Conservation (phyloP, 2,113 vertebrate genomes). For the Ictidomys tridecemlineatus region DNA sequence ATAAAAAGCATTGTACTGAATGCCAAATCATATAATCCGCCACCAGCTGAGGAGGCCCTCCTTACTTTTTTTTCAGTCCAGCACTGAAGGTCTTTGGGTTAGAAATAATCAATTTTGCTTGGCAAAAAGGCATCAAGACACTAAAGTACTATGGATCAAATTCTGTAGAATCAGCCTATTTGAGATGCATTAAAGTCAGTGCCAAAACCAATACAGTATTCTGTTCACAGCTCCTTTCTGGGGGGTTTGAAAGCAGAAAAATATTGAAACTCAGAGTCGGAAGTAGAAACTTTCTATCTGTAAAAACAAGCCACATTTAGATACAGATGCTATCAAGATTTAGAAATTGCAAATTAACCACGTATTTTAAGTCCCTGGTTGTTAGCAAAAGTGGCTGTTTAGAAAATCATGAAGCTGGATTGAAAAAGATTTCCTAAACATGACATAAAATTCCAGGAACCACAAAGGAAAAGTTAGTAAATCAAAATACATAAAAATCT, state of each 20-base stretch:
- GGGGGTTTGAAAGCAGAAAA: slow-evolving; percentile 61
- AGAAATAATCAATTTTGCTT: slow-evolving; percentile 75
- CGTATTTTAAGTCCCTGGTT: not conserved
- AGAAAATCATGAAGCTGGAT: slow-evolving; percentile 43
- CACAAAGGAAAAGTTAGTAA: slow-evolving; percentile 46
- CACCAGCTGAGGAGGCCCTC: not conserved
- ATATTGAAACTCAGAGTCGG: slow-evolving; percentile 48
- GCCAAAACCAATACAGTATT: slow-evolving; percentile 75
- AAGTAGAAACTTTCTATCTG: slow-evolving; percentile 58
- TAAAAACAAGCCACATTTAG: slow-evolving; percentile 54
- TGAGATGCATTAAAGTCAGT: slow-evolving; percentile 65
- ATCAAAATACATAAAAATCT: slow-evolving; percentile 27
- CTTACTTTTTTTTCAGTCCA: slow-evolving; percentile 44
- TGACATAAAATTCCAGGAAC: slow-evolving; percentile 45
- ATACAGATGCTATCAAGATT: not conserved
- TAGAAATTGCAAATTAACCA: slow-evolving; percentile 30
- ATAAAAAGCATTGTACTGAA: not conserved
- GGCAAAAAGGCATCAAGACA: slow-evolving; percentile 74
- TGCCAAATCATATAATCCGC: slow-evolving; percentile 40
- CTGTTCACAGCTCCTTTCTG: slow-evolving; percentile 69
- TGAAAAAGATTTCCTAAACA: slow-evolving; percentile 44
- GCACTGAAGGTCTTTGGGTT: slow-evolving; percentile 44
- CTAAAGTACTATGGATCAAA: slow-evolving; percentile 66
- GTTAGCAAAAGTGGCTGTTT: slow-evolving; percentile 41
- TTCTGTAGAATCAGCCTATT: slow-evolving; percentile 76